Conservation (phyloP, 2,888 invertebrate species). For the Amblyjoppa proteus region DNA sequence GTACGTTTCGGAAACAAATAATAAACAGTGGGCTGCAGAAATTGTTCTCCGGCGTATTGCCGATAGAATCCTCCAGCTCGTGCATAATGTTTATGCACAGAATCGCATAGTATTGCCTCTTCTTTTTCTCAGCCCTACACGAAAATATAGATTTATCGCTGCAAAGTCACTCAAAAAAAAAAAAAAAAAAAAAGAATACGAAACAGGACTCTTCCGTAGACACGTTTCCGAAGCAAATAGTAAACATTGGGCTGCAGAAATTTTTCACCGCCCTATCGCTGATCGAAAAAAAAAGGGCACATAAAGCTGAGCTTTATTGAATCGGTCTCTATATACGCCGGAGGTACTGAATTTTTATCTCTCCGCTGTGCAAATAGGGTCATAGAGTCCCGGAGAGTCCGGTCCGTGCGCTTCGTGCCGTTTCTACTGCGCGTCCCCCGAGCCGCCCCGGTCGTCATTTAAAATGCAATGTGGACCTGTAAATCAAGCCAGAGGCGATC, state of each 20-base stretch:
- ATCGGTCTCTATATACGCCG: conserved; percentile 52
- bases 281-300: conserved; percentile 31
- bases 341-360: conserved; percentile 82
- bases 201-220: conserved; percentile 18
- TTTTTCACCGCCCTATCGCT: conserved; percentile 30
- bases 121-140: conserved; percentile 1
- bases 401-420: conserved; percentile 32
- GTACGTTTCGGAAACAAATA: too few relatives aligned
- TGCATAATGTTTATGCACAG: too few relatives aligned
- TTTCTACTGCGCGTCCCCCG: conserved; percentile 57
- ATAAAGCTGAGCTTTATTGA: conserved; percentile 76
- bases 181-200: not conserved
- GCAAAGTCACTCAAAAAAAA: conserved; percentile 15
- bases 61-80: too few relatives aligned
- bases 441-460: conserved; percentile 67
- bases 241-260: conserved; percentile 52
- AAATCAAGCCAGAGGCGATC: conserved; percentile 77
- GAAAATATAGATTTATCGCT: conserved; percentile 63
- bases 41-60: too few relatives aligned
- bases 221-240: conserved; percentile 60
- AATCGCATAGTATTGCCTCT: too few relatives aligned
- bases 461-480: conserved; percentile 79
- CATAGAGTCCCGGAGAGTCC: conserved; percentile 62
- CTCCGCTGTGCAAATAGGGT: conserved; percentile 78
- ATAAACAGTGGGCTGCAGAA: too few relatives aligned